phyloP scores from a whole-genome alignment of 2,888 invertebrate species.

The Agonopterix heracliana region DNA sequence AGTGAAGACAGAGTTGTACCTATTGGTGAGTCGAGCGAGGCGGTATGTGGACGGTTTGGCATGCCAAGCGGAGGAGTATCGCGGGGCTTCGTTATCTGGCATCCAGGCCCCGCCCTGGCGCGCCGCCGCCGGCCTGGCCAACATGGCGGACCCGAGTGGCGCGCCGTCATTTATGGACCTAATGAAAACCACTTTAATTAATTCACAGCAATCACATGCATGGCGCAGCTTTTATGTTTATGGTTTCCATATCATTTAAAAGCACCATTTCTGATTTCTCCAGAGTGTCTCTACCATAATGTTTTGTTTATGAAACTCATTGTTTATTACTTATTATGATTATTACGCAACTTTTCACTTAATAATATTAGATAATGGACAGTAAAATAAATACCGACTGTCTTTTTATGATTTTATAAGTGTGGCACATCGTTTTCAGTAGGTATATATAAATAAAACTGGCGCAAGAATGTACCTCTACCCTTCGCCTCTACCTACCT shows the following conservation, averaged over 20 bases:
- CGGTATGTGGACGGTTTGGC: conserved; percentile 13
- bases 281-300: conserved; percentile 64
- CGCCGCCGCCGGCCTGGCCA: conserved; percentile 20
- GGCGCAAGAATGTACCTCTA: no score
- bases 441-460: no score
- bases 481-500: no score
- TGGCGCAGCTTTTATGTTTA: conserved; percentile 68
- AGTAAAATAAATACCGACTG: conserved; percentile 7
- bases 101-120: conserved; percentile 46
- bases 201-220: conserved; percentile 70
- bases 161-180: conserved; percentile 50
- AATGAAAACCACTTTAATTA: conserved; percentile 74
- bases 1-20: neutral
- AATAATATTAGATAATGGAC: conserved; percentile 34
- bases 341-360: conserved; percentile 55
- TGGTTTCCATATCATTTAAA: conserved; percentile 71
- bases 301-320: conserved; percentile 51
- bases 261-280: conserved; percentile 70
- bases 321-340: conserved; percentile 49
- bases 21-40: neutral
- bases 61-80: conserved; percentile 5
- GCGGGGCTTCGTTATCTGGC: conserved; percentile 60
- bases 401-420: conserved; percentile 6
- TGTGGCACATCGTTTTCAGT: neutral
- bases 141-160: conserved; percentile 26